phyloP scores from a whole-genome alignment of 1,140 invertebrate genomes.

The Metaphire vulgaris region DNA sequence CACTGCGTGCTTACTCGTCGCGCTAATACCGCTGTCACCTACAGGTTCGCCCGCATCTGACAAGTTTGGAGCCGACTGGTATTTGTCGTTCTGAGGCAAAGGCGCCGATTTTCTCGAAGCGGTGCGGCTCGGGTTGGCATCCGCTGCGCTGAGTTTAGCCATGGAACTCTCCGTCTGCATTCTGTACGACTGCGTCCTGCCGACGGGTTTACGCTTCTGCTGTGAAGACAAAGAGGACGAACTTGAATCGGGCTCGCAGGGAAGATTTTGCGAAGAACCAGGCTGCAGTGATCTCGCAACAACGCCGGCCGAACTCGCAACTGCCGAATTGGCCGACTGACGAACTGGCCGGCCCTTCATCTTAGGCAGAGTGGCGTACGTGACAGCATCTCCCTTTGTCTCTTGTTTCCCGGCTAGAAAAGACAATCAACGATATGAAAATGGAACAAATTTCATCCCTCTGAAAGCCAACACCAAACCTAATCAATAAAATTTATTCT shows the following conservation, averaged over 20 bases:
- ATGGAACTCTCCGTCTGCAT: not conserved
- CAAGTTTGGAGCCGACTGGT: not conserved
- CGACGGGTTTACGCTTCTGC: not conserved
- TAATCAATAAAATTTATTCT: too few species aligned
- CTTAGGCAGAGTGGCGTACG: not conserved
- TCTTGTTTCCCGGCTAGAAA: too few species aligned
- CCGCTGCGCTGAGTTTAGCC: not conserved
- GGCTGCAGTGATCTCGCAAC: not conserved
- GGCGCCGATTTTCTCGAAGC: not conserved
- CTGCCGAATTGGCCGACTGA: not conserved
- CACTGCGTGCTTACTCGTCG: not conserved
- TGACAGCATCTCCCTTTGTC: not conserved
- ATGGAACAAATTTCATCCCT: too few species aligned
- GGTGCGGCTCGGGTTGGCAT: not conserved
- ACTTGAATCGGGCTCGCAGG: not conserved
- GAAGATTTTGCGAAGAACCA: not conserved
- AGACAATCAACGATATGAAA: too few species aligned
- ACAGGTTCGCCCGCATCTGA: not conserved
- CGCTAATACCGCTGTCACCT: not conserved
- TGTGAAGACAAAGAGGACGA: not conserved
- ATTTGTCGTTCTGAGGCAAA: not conserved
- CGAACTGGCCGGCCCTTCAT: not conserved
- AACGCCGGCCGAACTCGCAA: not conserved
- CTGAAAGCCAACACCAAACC: too few species aligned
- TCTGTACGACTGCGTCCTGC: not conserved